Evolutionary conservation across 2,797 vertebrate genomes (phyloP).

Genomic region (Propithecus deckenii): DNA sequence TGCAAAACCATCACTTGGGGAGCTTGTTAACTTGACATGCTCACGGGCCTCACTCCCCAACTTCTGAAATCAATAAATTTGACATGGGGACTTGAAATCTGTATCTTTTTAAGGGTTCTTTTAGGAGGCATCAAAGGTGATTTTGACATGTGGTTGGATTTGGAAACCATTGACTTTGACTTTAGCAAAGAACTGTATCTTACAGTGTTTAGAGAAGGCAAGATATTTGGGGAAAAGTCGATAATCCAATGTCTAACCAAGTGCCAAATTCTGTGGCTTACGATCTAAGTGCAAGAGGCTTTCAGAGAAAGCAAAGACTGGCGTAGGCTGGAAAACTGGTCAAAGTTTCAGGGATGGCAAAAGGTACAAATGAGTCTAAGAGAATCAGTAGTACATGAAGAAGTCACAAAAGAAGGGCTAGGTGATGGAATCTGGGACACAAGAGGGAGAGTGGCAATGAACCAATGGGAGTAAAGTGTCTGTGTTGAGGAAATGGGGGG

Average conservation of each 20-base stretch:
- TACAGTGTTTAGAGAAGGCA: background rate
- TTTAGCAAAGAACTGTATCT: background rate
- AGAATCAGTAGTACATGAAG: background rate
- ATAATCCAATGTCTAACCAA: background rate
- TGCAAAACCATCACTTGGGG: background rate
- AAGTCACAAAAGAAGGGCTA: background rate
- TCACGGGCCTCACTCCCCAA: background rate
- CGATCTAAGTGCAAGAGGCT: background rate
- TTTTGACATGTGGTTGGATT: background rate
- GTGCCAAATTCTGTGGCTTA: background rate
- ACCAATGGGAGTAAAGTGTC: too few species aligned
- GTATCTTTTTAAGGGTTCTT: background rate
- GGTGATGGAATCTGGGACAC: background rate
- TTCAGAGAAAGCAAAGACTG: background rate
- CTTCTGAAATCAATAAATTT: background rate
- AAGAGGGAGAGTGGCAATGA: accelerated
- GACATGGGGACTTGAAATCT: background rate
- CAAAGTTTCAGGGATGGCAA: background rate
- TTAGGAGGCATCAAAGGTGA: background rate
- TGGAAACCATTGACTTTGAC: background rate
- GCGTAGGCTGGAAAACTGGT: background rate
- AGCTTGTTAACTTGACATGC: background rate
- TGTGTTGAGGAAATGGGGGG: background rate
- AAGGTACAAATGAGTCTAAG: background rate
- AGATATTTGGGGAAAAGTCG: background rate